Percentiles rank a stretch among this genome's conserved stretches.
phyloP scores from a whole-genome alignment of 2,888 invertebrate species.

The Drosophila mettleri region DNA sequence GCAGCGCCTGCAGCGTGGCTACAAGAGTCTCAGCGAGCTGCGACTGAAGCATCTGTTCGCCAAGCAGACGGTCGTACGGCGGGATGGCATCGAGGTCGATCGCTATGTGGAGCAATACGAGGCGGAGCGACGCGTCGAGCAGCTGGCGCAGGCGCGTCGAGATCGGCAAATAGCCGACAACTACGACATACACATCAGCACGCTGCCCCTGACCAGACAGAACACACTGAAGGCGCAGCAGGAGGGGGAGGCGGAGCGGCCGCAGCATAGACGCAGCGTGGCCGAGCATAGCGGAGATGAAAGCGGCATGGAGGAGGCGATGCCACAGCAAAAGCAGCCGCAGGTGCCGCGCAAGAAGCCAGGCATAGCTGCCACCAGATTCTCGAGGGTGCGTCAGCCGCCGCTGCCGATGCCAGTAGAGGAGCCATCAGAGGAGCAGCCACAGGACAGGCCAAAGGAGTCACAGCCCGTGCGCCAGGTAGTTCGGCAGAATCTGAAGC shows the following conservation, averaged over 20 bases:
- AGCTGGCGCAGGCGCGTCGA: constrained; percentile 60
- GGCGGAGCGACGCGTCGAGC: constrained; percentile 70
- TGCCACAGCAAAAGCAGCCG: constrained; percentile 9
- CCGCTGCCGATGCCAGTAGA: constrained; percentile 56
- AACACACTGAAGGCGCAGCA: constrained; percentile 52
- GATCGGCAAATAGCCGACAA: constrained; percentile 76
- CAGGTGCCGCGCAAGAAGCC: constrained; percentile 36
- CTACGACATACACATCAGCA: constrained; percentile 72
- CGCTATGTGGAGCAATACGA: constrained; percentile 81
- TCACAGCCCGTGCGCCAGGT: constrained; percentile 37
- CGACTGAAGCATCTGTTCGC: constrained; percentile 82
- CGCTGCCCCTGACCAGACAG: constrained; percentile 67
- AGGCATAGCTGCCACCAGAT: constrained; percentile 75
- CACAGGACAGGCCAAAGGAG: not conserved
- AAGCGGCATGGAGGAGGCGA: constrained; percentile 74
- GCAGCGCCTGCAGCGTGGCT: constrained; percentile 81
- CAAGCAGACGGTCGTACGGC: constrained; percentile 79
- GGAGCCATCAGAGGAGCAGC: constrained; percentile 4
- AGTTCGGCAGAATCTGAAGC: constrained; percentile 77
- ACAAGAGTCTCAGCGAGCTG: constrained; percentile 82
- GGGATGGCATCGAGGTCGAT: constrained; percentile 81
- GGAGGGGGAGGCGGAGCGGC: not conserved
- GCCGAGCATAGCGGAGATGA: constrained; percentile 73
- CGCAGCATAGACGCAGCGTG: constrained; percentile 29
- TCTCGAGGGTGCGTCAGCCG: constrained; percentile 67